Percentiles rank a stretch among this genome's conserved stretches.
These are phyloP conservation scores for Matsumurasca onukii DNA, from an alignment of 1,140 invertebrate genomes.

Conservation along the genomic window DNA sequence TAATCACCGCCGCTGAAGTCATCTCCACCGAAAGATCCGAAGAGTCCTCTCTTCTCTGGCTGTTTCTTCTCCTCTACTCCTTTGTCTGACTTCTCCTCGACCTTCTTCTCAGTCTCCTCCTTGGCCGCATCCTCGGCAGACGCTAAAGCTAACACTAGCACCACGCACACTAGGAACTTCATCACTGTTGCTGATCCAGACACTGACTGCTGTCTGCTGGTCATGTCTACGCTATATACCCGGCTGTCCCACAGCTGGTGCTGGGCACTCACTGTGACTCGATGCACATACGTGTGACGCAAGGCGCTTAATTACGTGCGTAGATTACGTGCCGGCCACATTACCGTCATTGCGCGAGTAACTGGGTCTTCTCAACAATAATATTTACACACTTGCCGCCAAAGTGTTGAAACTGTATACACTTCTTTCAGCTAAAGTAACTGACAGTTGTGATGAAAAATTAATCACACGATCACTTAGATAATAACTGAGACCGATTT, in stretches of 20 bases:
- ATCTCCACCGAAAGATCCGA: slow-evolving; percentile 6
- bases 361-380: no score
- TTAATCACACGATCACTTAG: no score
- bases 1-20: no score
- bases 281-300: not conserved
- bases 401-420: no score
- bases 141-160: not conserved
- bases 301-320: not conserved
- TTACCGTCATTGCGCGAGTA: no score
- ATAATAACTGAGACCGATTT: no score
- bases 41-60: slow-evolving; percentile 21
- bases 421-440: no score
- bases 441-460: no score
- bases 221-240: not conserved
- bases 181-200: not conserved
- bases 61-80: slow-evolving; percentile 6
- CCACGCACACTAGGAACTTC: slow-evolving; percentile 13
- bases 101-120: not conserved
- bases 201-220: not conserved
- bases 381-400: no score
- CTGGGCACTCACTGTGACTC: no score
- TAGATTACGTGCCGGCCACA: no score
- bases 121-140: not conserved
- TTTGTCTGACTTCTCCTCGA: not conserved
- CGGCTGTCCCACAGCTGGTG: not conserved